Base-by-base conservation (phyloP, 2,888 invertebrate species). In the Heliconius charithonia region DNA sequence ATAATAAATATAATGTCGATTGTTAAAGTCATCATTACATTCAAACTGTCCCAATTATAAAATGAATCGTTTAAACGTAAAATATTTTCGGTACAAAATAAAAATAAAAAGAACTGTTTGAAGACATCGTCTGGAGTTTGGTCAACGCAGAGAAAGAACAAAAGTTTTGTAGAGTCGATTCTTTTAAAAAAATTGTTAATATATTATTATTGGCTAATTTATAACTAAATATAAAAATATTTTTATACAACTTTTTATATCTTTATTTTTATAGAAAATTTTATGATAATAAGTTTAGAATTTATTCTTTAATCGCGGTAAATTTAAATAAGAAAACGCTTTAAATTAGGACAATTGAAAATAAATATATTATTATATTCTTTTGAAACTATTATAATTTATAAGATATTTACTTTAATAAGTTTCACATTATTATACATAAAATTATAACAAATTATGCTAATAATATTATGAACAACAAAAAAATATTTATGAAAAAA, bases 21-120 rank as follows among this genome's bases (percentile, higher is more conserved):
- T 75, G 13, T 76, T 67, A 41, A 67, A 32, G n/a, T n/a, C 51
- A 75, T 78, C 32, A 66, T 71, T 78, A 87, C 86, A 88, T 90
- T 89, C 89, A 91, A 92, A 92, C 86, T 88, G 85, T 86, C 89
- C 93, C 93, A 94, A 94, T 94, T 94, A 93, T 93, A 93, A 93
- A 93, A 92, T 92, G 91, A 93, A 94, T 90, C 92, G 93, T 92
- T 93, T 93, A 92, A 86, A 87, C 92, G 91, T 90, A 90, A 92
- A 93, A 94, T 93, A 93, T 93, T 94, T 93, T 94, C 91, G 92
- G 90, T 88, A 90, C 92, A 88, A 89, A 91, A 92, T 90, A 91
- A 90, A 90, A 16, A 10, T 59, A 63, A 86, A 87, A 91, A 87
- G 92, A 92, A 92, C 89, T 89, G 88, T 92, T 92, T 90, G 90